Evolutionary conservation across 2,797 vertebrate genomes (phyloP).

Genomic region (Diceros bicornis): DNA sequence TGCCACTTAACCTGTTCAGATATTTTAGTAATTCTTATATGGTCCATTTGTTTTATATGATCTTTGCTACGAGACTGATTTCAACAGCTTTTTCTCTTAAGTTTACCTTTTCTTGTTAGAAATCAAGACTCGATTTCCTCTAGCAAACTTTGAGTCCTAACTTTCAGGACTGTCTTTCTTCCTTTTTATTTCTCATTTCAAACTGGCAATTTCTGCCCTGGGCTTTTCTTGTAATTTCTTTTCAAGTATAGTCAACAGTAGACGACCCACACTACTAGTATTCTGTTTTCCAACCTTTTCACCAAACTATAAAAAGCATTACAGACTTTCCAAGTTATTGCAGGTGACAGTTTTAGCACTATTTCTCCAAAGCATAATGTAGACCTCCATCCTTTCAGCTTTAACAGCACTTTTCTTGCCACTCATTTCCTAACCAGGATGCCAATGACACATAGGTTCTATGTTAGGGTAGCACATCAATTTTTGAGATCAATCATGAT

Average conservation of each 20-base stretch:
- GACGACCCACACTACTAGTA: background rate
- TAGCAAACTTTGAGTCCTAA: background rate
- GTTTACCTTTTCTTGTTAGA: background rate
- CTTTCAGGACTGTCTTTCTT: background rate
- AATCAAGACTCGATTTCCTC: conserved; percentile 2
- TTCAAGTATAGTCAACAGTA: background rate
- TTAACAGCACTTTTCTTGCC: background rate
- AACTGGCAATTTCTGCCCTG: background rate
- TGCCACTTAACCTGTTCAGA: background rate
- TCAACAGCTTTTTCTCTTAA: background rate
- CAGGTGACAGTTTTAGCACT: background rate
- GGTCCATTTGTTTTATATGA: background rate
- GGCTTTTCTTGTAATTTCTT: background rate
- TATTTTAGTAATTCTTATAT: background rate
- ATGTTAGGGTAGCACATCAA: background rate
- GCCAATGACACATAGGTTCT: background rate
- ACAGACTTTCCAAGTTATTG: background rate
- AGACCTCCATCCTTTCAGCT: background rate
- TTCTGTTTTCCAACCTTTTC: background rate
- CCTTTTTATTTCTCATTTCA: background rate
- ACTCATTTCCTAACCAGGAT: background rate
- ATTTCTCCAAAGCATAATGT: background rate
- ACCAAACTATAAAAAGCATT: background rate
- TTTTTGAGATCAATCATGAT: background rate
- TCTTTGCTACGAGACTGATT: background rate